phyloP scores from a whole-genome alignment of 2,113 vertebrate genomes.

The Cebus imitator region DNA sequence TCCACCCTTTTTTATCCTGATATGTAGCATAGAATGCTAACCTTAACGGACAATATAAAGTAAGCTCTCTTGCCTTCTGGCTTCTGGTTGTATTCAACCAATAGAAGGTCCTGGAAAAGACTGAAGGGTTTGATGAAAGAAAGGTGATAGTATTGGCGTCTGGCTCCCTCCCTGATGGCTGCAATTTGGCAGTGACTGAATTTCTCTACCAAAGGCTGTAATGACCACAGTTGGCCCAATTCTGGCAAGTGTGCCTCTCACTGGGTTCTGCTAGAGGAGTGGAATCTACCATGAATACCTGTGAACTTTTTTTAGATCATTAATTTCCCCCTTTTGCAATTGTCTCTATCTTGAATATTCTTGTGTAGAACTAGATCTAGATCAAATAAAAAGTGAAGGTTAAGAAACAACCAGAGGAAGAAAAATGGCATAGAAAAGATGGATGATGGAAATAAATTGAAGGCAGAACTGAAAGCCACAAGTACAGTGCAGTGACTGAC shows the following conservation, averaged over 20 bases:
- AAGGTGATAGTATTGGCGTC: not conserved
- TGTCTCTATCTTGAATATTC: not conserved
- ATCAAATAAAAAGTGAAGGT: not conserved
- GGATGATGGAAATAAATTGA: conserved; percentile 32
- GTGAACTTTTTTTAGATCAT: not conserved
- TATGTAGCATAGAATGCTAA: not conserved
- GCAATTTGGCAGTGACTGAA: not conserved
- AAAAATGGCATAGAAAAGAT: conserved; percentile 49
- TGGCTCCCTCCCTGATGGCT: not conserved
- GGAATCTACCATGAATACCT: not conserved
- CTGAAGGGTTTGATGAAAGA: not conserved
- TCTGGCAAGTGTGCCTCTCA: not conserved
- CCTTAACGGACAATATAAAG: not conserved
- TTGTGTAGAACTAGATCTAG: not conserved
- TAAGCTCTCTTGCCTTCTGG: not conserved
- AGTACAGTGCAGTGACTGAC: not conserved
- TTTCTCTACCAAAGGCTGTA: not conserved
- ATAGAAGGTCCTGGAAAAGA: not conserved
- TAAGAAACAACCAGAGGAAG: conserved; percentile 3
- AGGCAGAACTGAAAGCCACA: conserved; percentile 39
- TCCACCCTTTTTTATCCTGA: not conserved
- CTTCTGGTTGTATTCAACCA: not conserved
- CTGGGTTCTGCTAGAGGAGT: not conserved
- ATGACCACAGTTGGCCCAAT: not conserved
- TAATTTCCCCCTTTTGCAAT: not conserved